Percentiles rank a stretch among this genome's conserved stretches.
Evolutionary conservation across 1,140 invertebrate genomes (phyloP).

Genomic region (Coboldia fuscipes): DNA sequence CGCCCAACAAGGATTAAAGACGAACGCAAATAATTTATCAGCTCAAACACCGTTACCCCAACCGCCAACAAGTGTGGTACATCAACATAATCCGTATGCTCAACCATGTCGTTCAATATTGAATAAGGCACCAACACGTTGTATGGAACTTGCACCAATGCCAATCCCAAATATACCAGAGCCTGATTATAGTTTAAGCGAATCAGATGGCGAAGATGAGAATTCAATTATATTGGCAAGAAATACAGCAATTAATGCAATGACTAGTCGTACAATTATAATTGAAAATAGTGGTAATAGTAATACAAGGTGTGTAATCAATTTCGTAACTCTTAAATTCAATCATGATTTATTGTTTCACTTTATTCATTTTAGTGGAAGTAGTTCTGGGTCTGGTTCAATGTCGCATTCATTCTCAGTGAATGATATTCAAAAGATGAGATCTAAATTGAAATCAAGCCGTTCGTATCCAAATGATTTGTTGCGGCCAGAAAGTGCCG

Average conservation of each 20-base stretch:
- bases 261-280: conserved; percentile 17
- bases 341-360: conserved; percentile 3
- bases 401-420: conserved; percentile 67
- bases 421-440: conserved; percentile 68
- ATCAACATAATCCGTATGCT: conserved; percentile 34
- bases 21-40: conserved; percentile 6
- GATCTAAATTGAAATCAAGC: conserved; percentile 60
- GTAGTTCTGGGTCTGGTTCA: conserved; percentile 46
- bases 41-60: conserved; percentile 14
- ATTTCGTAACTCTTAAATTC: not conserved
- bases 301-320: conserved; percentile 30
- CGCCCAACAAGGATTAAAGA: conserved; percentile 3
- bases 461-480: conserved; percentile 68
- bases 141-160: conserved; percentile 16
- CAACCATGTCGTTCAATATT: conserved; percentile 28
- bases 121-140: conserved; percentile 18
- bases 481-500: conserved; percentile 26
- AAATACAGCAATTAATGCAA: conserved; percentile 20
- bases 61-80: conserved; percentile 1
- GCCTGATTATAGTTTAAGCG: conserved; percentile 70
- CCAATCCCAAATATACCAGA: conserved; percentile 60
- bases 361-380: conserved; percentile 28
- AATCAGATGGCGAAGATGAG: conserved; percentile 42
- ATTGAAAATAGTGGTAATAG: conserved; percentile 42
- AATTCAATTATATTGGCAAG: conserved; percentile 20